phyloP scores from a whole-genome alignment of 2,797 vertebrate genomes.

The Eidolon dupreanum region DNA sequence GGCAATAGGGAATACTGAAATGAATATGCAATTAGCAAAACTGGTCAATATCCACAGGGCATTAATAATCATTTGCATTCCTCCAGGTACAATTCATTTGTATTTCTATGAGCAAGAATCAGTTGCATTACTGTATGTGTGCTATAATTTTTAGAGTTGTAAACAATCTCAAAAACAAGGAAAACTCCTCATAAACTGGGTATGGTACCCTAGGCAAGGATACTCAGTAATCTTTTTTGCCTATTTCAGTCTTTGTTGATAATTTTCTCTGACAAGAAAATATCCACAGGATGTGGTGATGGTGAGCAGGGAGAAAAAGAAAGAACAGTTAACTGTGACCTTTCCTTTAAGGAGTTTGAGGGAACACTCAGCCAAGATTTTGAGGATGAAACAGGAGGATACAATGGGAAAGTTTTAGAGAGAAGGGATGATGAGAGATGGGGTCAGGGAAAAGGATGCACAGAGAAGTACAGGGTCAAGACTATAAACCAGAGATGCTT shows the following conservation, averaged over 20 bases:
- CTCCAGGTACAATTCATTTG: background rate
- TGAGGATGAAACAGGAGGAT: background rate
- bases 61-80: background rate
- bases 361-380: background rate
- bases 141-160: background rate
- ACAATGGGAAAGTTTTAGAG: background rate
- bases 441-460: background rate
- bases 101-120: background rate
- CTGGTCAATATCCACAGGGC: background rate
- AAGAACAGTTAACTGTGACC: background rate
- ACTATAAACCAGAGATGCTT: background rate
- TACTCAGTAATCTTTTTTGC: background rate
- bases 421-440: background rate
- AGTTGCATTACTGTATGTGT: background rate
- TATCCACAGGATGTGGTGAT: background rate
- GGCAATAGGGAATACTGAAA: background rate
- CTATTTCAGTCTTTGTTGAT: background rate
- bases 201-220: background rate
- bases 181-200: background rate
- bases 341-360: background rate
- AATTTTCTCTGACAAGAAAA: background rate
- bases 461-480: background rate
- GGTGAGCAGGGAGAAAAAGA: background rate
- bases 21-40: background rate
- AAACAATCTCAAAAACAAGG: slow-evolving; percentile 14